A percentile compares a stretch with the other conserved stretches of the same genome.
Evolutionary conservation across 2,797 vertebrate species (phyloP).

Genomic region (Cossypha caffra): DNA sequence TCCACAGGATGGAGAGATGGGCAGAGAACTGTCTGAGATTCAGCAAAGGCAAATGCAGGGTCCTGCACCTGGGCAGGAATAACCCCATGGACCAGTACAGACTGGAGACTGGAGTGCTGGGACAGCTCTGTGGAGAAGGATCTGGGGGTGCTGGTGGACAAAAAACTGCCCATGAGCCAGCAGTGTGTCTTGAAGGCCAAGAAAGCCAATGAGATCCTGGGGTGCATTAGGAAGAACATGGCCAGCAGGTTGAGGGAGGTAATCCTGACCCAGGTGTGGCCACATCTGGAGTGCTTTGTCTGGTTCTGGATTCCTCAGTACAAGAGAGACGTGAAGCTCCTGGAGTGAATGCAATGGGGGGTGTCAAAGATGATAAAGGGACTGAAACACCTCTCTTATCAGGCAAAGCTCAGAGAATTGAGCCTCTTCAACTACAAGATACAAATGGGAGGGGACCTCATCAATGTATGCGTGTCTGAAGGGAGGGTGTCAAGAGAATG

Average conservation of each 20-base stretch:
- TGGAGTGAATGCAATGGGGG: background rate
- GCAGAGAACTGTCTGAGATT: background rate
- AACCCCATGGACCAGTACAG: too few species aligned
- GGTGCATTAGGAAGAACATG: background rate
- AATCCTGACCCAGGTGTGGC: background rate
- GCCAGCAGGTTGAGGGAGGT: background rate
- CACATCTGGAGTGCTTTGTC: background rate
- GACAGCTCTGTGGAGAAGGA: background rate
- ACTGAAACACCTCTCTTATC: background rate
- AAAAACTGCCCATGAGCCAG: background rate
- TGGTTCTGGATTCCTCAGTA: background rate
- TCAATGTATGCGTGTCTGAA: too few species aligned
- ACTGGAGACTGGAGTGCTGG: background rate
- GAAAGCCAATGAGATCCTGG: background rate
- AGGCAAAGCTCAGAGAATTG: background rate
- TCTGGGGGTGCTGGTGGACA: background rate
- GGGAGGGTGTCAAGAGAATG: background rate
- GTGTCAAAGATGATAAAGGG: background rate
- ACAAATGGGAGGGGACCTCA: background rate
- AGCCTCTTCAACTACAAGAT: background rate
- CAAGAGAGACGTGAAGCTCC: background rate
- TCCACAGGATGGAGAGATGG: too few species aligned
- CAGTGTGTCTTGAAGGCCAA: background rate
- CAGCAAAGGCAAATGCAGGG: accelerated
- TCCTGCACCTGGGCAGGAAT: background rate